phyloP scores from a whole-genome alignment of 1,140 invertebrate species.

The Vanessa tameamea region DNA sequence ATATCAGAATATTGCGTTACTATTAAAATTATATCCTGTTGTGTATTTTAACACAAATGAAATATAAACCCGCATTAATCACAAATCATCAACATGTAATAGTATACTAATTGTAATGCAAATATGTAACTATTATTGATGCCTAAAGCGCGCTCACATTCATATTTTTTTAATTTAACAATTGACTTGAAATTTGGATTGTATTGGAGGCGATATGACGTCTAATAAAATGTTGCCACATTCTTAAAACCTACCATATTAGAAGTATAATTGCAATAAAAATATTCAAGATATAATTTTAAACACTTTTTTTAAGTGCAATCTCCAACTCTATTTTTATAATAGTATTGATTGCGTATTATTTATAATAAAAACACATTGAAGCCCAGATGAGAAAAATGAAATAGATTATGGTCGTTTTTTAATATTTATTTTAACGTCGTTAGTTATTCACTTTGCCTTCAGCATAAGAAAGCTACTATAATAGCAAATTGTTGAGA shows the following conservation, averaged over 20 bases:
- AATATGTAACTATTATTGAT: slow-evolving; percentile 13
- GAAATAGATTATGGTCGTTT: too few relatives aligned
- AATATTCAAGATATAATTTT: too few relatives aligned
- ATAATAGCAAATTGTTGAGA: too few relatives aligned
- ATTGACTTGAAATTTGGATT: slow-evolving; percentile 13
- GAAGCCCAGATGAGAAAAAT: too few relatives aligned
- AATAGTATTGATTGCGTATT: too few relatives aligned
- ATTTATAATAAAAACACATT: too few relatives aligned
- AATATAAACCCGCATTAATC: background rate
- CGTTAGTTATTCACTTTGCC: too few relatives aligned
- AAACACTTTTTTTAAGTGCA: too few relatives aligned
- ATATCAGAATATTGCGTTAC: too few relatives aligned
- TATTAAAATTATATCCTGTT: background rate
- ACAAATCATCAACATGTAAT: slow-evolving; percentile 2
- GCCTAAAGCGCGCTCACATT: slow-evolving; percentile 11
- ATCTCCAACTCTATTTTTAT: too few relatives aligned
- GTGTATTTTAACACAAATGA: background rate
- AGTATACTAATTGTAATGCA: background rate
- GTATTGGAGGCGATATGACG: background rate
- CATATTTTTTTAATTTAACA: slow-evolving; percentile 12
- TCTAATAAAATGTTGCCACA: slow-evolving; percentile 30
- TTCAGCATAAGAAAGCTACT: too few relatives aligned
- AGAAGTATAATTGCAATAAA: background rate
- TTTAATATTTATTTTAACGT: too few relatives aligned
- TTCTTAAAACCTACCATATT: background rate